Evolutionary conservation across 1,140 invertebrate species (phyloP), one percentile per base, ranked within the genome.

Genomic region (silkworm (Bombyx mori)): DNA sequence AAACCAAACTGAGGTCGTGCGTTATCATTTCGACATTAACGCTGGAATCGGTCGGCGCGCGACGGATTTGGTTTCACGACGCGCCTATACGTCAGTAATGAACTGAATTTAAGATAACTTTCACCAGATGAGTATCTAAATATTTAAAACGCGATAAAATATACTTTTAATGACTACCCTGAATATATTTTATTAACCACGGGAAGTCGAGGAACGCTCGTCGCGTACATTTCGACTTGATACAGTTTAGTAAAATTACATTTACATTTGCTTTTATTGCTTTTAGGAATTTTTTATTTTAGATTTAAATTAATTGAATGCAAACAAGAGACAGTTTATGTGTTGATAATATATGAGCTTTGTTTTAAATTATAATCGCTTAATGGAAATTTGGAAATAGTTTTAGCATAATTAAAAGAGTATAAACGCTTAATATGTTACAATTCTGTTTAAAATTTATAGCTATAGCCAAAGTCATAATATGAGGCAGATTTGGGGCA

Each of bases 111-210:
- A 75, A 79, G 63, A 68, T 76, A 69, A 77, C 81, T 86, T 83
- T 86, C 79, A 66, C 77, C 70, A 82, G 80, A 84, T 84, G 70
- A 69, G 66, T 83, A 83, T 86, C 77, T 82, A 72, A 77, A 78
- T 82, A 81, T 81, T 81, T 81, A 82, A 82, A 84, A 81, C 61
- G 63, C 71, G 73, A 84, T 86, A 83, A 86, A 86, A 77, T 81
- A 83, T 81, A 73, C 68, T 84, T 79, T 83, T 86, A 85, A 86
- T 78, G 81, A 71, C 67, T 67, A 74, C 73, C 69, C 71, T 67
- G 69, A 73, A 75, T 71, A 71, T 73, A 79, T 74, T 82, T 83
- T 82, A 86, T 81, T 75, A 64, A 73, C 73, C 66, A 63, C 69
- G 68, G 69, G 69, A 65, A 71, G 69, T 63, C 62, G 62, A 69